These are phyloP conservation scores for Porites evermanni DNA, from an alignment of 92 coral and sea anemone genomes.

Conservation along the genomic window DNA sequence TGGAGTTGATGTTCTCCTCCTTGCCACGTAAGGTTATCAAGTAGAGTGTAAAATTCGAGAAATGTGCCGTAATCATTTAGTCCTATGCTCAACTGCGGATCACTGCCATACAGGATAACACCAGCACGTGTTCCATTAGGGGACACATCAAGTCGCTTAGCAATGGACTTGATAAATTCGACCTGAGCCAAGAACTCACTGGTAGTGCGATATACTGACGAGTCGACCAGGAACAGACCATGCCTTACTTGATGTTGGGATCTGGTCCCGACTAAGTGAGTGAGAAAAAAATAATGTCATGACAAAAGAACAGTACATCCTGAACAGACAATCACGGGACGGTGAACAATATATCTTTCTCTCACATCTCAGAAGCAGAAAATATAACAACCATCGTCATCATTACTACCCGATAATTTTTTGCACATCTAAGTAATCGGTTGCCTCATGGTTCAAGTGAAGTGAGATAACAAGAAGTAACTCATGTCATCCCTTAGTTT, in stretches of 20 bases:
- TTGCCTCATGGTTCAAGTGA: too few species aligned
- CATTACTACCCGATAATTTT: too few species aligned
- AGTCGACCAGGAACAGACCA: slow-evolving; percentile 84
- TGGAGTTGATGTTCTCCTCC: slow-evolving; percentile 28
- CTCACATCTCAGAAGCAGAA: too few species aligned
- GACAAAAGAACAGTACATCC: background rate
- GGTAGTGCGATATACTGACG: slow-evolving; percentile 69
- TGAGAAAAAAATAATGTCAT: background rate
- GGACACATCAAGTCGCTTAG: slow-evolving; percentile 74
- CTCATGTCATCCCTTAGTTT: too few species aligned
- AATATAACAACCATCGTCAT: too few species aligned
- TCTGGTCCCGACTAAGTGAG: slow-evolving; percentile 36
- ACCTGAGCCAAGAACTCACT: slow-evolving; percentile 73
- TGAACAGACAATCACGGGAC: too few species aligned
- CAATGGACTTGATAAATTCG: slow-evolving; percentile 68
- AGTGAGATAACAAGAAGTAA: too few species aligned
- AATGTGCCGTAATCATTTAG: slow-evolving; percentile 60
- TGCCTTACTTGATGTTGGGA: slow-evolving; percentile 58
- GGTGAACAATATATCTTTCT: too few species aligned
- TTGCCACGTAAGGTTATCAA: slow-evolving; percentile 37
- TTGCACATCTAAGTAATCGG: too few species aligned
- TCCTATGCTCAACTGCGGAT: slow-evolving; percentile 61
- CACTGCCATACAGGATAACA: slow-evolving; percentile 81
- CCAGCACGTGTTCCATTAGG: slow-evolving; percentile 85
- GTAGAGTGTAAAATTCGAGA: slow-evolving; percentile 57